Evolutionary conservation across 2,797 vertebrate genomes (phyloP), one percentile per base, ranked within the genome.

Genomic region (Danio choprae): DNA sequence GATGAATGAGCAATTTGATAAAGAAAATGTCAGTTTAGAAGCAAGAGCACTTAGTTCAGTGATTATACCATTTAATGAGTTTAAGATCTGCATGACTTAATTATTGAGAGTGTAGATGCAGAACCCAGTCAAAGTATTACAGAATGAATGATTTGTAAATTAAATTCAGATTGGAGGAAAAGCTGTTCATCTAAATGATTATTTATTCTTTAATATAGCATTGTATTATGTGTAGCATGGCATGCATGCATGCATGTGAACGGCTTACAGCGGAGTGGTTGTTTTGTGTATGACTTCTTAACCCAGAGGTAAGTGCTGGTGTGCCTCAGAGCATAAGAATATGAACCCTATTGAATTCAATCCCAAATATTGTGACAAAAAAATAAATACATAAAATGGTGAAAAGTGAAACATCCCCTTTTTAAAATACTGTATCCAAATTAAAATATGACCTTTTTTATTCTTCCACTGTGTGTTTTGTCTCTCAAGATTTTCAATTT

Each of bases 341-440:
- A 95, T 95, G 94, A 95, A 95, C 94, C 94, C 94, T 95, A 95
- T 95, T 95, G 94, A 95, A 94, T 86, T 82, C 69, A 92, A 90
- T 88, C 84, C 85, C 85, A 84, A 87, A 77, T 79, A 84, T 75
- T 60, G 59, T 81, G 18, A 50, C 15, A 71, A 77, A 22, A n/a
- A 67, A 77, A 74, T 48, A 79, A 29, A 29, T 29, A 29, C 29
- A 29, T 29, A 29, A 89, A 84, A 89, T 84, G 81, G 75, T 90
- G 74, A 89, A 84, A 86, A 87, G 82, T 80, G 83, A 81, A 74
- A 40, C 55, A 81, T 76, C 69, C 41, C 6, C 18, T 73, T 50
- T 58, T 80, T 44, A 60, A 1, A 8, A 77, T 64, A 62, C 18
- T 81, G 59, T 79, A 51, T 80, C 74, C 81, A 82, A 83, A 79